Base-by-base conservation (phyloP, 2,888 invertebrate species). In the Agriopis leucophaearia region DNA sequence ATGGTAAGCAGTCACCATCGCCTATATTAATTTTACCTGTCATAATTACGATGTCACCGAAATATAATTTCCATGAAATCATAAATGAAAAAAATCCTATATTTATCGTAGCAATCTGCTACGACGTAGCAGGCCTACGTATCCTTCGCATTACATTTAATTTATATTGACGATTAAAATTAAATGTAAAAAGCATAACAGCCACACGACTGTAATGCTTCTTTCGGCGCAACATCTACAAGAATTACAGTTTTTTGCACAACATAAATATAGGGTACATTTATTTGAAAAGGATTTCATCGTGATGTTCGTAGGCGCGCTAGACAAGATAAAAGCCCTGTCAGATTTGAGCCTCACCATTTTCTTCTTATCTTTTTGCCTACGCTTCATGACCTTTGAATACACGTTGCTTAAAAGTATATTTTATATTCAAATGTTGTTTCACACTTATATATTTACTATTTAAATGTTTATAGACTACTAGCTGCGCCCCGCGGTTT, bases 241-340 rank as follows among this genome's bases (percentile, higher is more conserved):
- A 12, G 35, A 5, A 27, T 48, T 36, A 35, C 51, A 51, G 3
- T 7, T 16, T 42, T 55, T 58, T 16, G 12, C 13, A 5, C 18
- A 48, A 16, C 36, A 44, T 47, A 47, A 45, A 16, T 44, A 45
- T 61, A 35, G 38, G 38, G 18, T 47, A 38, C 51, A 55, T 60
- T 66, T 52, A 56, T 66, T 62, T 62, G 44, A 36, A 66, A 59
- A 16, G 55, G 16, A 44, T 62, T 59, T 55, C 44, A 8, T 8
- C 38, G 61, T 60, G 38, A 45, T 47, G 44, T 45, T 57, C 38
- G 52, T 48, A 40, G 51, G 56, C 15, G 56, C 15, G 36, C 47
- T 54, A 52, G 65, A 66, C 66, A 64, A 74, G 74, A 74, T 77
- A 75, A 75, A 77, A 75, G 75, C 69, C 66, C 70, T 72, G 74